A percentile compares a stretch with the other conserved stretches of the same genome.
Conservation (phyloP, 2,113 vertebrate species). For the Lepisosteus osseus region DNA sequence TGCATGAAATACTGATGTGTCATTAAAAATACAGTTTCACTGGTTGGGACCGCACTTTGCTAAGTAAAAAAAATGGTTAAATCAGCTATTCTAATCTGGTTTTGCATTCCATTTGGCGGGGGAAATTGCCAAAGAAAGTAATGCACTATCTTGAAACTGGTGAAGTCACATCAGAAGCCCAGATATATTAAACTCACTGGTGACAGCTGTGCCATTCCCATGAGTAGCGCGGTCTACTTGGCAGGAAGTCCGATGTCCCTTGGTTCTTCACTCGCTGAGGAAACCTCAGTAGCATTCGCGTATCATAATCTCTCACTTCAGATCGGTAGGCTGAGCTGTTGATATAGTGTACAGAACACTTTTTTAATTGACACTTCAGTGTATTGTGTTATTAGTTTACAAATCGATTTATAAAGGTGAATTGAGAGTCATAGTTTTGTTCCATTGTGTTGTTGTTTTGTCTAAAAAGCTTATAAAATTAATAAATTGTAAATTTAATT, state of each 20-base stretch:
- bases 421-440: too few species aligned
- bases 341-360: background rate
- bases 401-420: too few species aligned
- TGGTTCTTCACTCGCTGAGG: conserved; percentile 96
- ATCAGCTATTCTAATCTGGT: too few species aligned
- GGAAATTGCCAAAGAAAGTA: background rate
- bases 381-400: too few species aligned
- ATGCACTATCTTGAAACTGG: background rate
- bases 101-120: background rate
- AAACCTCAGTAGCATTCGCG: conserved; percentile 85
- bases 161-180: background rate
- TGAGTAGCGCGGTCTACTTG: conserved; percentile 85
- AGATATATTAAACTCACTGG: conserved; percentile 72
- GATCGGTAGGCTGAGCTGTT: conserved; percentile 75
- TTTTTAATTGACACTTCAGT: too few species aligned
- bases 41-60: too few species aligned
- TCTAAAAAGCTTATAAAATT: too few species aligned
- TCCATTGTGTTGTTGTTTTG: too few species aligned
- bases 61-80: too few species aligned
- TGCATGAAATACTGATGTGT: too few species aligned
- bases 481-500: too few species aligned
- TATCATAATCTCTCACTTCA: conserved; percentile 83
- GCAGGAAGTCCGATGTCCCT: conserved; percentile 90
- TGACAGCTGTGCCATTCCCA: conserved; percentile 99
- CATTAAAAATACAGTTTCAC: too few species aligned